phyloP scores from a whole-genome alignment of 2,888 invertebrate species.

The Meta bourneti region DNA sequence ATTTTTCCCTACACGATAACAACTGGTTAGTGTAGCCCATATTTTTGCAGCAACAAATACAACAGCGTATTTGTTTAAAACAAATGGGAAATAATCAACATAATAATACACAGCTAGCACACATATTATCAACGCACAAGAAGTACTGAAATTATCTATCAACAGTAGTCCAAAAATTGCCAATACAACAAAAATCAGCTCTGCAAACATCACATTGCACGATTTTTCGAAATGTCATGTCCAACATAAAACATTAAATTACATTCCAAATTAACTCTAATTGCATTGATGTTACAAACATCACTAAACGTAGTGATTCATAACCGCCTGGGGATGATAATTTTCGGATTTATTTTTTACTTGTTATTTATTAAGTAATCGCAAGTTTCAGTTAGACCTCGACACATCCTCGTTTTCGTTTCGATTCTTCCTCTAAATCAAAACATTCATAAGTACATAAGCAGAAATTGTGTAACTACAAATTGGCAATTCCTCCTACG shows the following conservation, averaged over 20 bases:
- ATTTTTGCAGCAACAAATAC: conserved; percentile 32
- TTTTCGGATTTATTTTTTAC: no score
- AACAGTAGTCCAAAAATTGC: conserved; percentile 54
- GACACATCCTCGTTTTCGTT: no score
- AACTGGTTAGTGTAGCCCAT: conserved; percentile 36
- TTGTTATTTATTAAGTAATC: no score
- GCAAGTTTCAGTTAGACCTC: no score
- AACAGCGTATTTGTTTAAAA: conserved; percentile 41
- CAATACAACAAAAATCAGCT: conserved; percentile 62
- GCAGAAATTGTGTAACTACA: no score
- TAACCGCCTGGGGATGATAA: no score
- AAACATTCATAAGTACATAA: no score
- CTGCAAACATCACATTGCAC: conserved; percentile 71
- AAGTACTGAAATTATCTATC: conserved; percentile 61
- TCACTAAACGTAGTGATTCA: no score
- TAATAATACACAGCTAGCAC: conserved; percentile 40
- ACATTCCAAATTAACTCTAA: neutral
- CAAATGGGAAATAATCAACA: conserved; percentile 27
- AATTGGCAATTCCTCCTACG: no score
- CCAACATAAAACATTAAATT: conserved; percentile 8
- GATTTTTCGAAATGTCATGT: conserved; percentile 55
- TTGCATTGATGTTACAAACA: no score
- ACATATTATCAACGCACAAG: conserved; percentile 53
- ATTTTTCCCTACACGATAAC: conserved; percentile 25
- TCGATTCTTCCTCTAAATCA: no score